Conservation (phyloP, 2,113 vertebrate genomes). For the Dasypus novemcinctus region DNA sequence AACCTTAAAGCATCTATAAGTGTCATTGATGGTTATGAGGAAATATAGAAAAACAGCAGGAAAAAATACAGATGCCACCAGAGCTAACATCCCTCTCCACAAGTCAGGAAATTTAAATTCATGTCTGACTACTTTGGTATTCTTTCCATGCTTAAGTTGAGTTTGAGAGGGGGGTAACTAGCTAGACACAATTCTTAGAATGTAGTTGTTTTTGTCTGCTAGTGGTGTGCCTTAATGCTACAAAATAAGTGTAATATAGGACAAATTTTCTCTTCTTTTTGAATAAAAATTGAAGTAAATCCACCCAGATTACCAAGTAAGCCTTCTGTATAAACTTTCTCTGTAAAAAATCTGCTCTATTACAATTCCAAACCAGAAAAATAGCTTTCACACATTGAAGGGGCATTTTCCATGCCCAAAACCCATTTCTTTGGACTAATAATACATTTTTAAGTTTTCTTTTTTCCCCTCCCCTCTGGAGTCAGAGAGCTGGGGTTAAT, state of each 20-base stretch:
- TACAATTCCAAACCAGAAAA: conserved; percentile 28
- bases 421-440: background rate
- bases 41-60: background rate
- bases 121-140: conserved; percentile 21
- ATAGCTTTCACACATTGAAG: conserved; percentile 36
- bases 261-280: conserved; percentile 38
- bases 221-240: conserved; percentile 20
- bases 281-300: conserved; percentile 56
- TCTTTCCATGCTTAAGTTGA: background rate
- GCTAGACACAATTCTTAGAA: conserved; percentile 42
- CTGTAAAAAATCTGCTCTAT: background rate
- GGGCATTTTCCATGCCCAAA: background rate
- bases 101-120: conserved; percentile 63
- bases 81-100: background rate
- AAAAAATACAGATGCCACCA: conserved; percentile 13
- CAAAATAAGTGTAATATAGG: conserved; percentile 41
- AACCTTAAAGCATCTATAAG: background rate
- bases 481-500: background rate
- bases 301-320: background rate
- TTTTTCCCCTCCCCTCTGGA: background rate
- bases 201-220: conserved; percentile 58
- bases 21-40: background rate
- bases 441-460: background rate
- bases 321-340: conserved; percentile 20
- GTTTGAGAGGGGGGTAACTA: background rate